Conservation (phyloP, 2,888 invertebrate genomes). For the Corbicula japonica region DNA sequence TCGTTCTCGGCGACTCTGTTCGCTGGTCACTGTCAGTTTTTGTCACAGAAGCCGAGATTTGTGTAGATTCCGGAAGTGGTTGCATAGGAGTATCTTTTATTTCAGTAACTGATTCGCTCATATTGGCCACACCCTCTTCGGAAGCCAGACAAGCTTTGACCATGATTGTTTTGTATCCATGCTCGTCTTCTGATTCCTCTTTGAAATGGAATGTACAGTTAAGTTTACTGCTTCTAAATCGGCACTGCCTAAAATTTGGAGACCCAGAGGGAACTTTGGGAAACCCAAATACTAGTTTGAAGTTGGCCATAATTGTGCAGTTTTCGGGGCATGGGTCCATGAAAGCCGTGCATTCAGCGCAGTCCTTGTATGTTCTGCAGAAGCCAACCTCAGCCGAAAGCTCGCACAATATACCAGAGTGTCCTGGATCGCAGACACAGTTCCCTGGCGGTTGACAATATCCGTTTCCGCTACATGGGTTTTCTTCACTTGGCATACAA, state of each 20-base stretch:
- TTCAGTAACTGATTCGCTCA: background rate
- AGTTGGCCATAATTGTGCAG: constrained; percentile 33
- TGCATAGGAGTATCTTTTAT: background rate
- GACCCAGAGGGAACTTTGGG: background rate
- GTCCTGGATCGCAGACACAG: constrained; percentile 44
- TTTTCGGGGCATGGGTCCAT: constrained; percentile 29
- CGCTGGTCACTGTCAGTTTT: background rate
- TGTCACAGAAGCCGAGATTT: background rate
- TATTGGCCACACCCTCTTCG: background rate
- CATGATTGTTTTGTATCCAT: constrained; percentile 36
- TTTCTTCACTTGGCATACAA: constrained; percentile 22
- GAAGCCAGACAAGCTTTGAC: constrained; percentile 48
- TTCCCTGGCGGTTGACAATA: constrained; percentile 30
- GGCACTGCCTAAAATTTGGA: constrained; percentile 39
- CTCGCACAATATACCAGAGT: constrained; percentile 46
- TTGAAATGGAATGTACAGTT: constrained; percentile 44
- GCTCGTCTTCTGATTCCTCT: constrained; percentile 17
- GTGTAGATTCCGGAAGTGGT: constrained; percentile 8
- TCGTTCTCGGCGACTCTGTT: too few species aligned
- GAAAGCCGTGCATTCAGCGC: constrained; percentile 57
- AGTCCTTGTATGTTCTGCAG: constrained; percentile 46
- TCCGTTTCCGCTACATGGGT: constrained; percentile 49
- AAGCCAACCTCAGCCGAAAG: constrained; percentile 32
- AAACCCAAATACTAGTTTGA: constrained; percentile 47
- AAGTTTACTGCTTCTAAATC: constrained; percentile 24